Percentiles rank a stretch among this genome's conserved stretches.
These are phyloP conservation scores for Drosophila antonietae DNA, from an alignment of 2,888 invertebrate genomes.

Conservation along the genomic window DNA sequence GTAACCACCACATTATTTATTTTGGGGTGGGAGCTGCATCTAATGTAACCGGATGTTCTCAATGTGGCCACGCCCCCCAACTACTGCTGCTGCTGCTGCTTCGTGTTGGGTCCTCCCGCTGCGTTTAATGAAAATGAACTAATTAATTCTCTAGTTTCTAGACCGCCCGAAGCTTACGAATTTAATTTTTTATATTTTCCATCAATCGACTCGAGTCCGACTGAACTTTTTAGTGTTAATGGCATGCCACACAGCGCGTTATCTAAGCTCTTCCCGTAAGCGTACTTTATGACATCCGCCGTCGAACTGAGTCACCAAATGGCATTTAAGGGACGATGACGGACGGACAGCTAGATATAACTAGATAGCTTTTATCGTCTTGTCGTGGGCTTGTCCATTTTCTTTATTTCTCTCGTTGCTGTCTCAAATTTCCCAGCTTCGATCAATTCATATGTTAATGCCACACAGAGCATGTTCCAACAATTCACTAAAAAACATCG, in stretches of 20 bases:
- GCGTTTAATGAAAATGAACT: constrained; percentile 31
- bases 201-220: constrained; percentile 13
- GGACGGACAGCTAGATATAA: background rate
- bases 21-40: constrained; percentile 44
- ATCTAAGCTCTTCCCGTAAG: constrained; percentile 6
- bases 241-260: constrained; percentile 38
- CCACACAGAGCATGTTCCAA: constrained; percentile 34
- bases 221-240: constrained; percentile 38
- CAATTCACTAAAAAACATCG: constrained; percentile 36
- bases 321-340: background rate
- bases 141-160: constrained; percentile 31
- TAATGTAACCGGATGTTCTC: constrained; percentile 67
- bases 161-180: constrained; percentile 53
- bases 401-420: background rate
- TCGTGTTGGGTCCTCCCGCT: constrained; percentile 42
- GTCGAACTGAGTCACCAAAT: constrained; percentile 55
- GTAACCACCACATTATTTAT: constrained; percentile 26
- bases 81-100: background rate
- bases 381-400: constrained; percentile 33
- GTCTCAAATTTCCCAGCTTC: constrained; percentile 14
- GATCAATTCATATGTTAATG: constrained; percentile 50
- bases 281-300: constrained; percentile 71
- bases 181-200: constrained; percentile 9
- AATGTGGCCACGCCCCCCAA: constrained; percentile 33
- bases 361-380: constrained; percentile 23